Evolutionary conservation across 2,113 vertebrate genomes (phyloP).

Genomic region (Glareola pratincola): DNA sequence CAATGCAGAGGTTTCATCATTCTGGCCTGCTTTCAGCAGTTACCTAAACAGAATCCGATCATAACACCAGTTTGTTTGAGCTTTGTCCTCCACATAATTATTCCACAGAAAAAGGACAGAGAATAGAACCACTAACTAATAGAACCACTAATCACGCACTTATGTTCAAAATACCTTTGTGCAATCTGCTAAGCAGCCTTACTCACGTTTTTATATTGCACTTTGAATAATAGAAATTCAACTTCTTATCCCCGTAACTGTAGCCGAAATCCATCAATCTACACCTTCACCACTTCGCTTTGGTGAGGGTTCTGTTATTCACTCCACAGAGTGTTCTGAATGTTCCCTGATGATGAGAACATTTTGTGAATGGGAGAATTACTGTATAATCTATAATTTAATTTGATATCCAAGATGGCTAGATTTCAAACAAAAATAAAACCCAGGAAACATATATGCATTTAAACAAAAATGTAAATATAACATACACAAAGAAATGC

Average conservation of each 20-base stretch:
- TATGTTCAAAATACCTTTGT: not conserved
- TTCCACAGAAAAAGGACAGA: not conserved
- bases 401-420: not conserved
- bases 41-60: not conserved
- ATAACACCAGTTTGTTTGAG: not conserved
- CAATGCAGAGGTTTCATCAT: not conserved
- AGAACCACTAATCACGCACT: not conserved
- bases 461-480: not conserved
- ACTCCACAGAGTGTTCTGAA: not conserved
- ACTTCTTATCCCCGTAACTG: not conserved
- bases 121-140: not conserved
- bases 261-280: not conserved
- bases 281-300: rapidly evolving
- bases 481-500: not conserved
- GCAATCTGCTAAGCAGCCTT: not conserved
- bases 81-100: not conserved
- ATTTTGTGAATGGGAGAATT: not conserved
- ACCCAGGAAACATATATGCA: not conserved
- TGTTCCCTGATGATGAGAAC: not conserved
- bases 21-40: not conserved
- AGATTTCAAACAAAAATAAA: not conserved
- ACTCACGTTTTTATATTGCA: not conserved
- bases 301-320: not conserved
- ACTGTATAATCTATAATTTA: not conserved
- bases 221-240: not conserved